Evolutionary conservation across 2,113 vertebrate genomes (phyloP).

Genomic region (Protomyctophum bolini): DNA sequence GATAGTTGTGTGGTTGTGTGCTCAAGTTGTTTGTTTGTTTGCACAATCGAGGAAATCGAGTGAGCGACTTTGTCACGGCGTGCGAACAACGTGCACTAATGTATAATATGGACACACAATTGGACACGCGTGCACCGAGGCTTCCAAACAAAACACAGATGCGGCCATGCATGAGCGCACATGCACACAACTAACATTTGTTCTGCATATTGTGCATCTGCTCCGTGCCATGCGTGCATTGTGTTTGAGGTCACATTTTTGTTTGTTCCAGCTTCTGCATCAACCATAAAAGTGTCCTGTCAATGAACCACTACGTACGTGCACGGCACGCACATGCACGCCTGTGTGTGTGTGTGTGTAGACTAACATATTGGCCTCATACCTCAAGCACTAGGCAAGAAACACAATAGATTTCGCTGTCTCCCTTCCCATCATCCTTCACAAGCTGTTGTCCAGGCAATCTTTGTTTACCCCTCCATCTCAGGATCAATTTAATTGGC

Average conservation of each 20-base stretch:
- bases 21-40: not conserved
- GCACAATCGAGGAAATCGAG: not conserved
- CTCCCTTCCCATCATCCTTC: not conserved
- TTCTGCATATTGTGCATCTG: too few relatives aligned
- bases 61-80: too few relatives aligned
- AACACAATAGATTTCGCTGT: conserved; percentile 23
- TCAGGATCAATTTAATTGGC: conserved; percentile 68
- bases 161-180: too few relatives aligned
- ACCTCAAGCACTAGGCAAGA: conserved; percentile 13
- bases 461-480: conserved; percentile 61
- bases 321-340: not conserved
- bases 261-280: too few relatives aligned
- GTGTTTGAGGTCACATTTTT: too few relatives aligned
- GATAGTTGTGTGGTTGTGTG: not conserved
- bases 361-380: conserved; percentile 10
- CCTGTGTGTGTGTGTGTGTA: conserved; percentile 8
- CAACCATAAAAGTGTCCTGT: too few relatives aligned
- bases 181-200: too few relatives aligned
- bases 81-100: not conserved
- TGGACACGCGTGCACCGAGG: not conserved
- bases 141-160: too few relatives aligned
- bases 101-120: not conserved
- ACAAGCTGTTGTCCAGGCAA: conserved; percentile 60
- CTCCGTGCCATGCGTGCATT: too few relatives aligned
- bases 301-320: too few relatives aligned